A percentile compares a stretch with the other conserved stretches of the same genome.
These are phyloP conservation scores for Uromys caudimaculatus DNA, from an alignment of 2,797 vertebrate species.

Conservation along the genomic window DNA sequence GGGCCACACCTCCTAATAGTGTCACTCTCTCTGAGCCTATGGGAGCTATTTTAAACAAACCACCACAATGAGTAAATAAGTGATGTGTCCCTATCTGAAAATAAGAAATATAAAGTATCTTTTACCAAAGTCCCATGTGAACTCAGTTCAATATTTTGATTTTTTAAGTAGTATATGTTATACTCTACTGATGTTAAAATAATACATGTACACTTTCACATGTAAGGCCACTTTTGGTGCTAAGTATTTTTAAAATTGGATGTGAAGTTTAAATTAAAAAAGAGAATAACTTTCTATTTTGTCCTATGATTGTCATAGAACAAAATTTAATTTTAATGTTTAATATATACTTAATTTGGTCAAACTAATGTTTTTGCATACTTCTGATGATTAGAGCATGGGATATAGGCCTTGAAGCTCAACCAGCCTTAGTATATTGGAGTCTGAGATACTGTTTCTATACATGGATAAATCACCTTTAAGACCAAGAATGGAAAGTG, in stretches of 20 bases:
- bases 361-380: not conserved
- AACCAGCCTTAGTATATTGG: not conserved
- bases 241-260: not conserved
- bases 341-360: slow-evolving; percentile 28
- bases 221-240: not conserved
- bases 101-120: not conserved
- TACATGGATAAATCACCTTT: slow-evolving; percentile 65
- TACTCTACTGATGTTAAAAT: not conserved
- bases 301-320: not conserved
- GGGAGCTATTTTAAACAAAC: not conserved
- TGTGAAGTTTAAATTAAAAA: not conserved
- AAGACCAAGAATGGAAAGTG: slow-evolving; percentile 43
- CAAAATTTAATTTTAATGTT: not conserved
- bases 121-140: not conserved
- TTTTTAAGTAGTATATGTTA: not conserved
- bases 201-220: not conserved
- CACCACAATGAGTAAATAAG: not conserved
- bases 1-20: not conserved
- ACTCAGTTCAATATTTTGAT: not conserved
- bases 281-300: not conserved
- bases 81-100: not conserved
- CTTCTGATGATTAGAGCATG: not conserved
- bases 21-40: not conserved
- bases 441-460: slow-evolving; percentile 20
- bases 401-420: not conserved